These are phyloP conservation scores for Epizoanthus rinbou DNA, from an alignment of 92 coral and sea anemone genomes.

Conservation along the genomic window DNA sequence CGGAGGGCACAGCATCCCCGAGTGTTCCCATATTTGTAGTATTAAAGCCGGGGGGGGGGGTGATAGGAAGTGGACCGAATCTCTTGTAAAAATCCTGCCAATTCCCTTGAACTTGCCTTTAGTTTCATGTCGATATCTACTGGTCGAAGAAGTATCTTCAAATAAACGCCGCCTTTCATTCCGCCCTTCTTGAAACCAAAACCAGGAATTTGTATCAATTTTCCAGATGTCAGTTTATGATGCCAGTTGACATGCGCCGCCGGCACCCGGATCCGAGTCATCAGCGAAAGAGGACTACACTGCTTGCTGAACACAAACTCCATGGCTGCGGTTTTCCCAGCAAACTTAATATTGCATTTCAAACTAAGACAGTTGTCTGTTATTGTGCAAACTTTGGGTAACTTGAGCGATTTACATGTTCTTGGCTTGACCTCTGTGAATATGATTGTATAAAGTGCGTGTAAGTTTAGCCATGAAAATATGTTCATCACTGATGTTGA, in stretches of 20 bases:
- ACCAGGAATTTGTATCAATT: slow-evolving; percentile 11
- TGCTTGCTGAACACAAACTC: slow-evolving; percentile 22
- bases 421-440: slow-evolving; percentile 15
- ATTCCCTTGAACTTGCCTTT: neutral
- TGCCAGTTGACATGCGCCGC: slow-evolving; percentile 2
- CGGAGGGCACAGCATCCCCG: too few species aligned
- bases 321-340: slow-evolving; percentile 39
- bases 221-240: slow-evolving; percentile 7
- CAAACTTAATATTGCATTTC: slow-evolving; percentile 45
- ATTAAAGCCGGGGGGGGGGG: neutral
- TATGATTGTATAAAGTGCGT: neutral
- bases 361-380: slow-evolving; percentile 49
- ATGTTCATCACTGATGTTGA: too few species aligned
- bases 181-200: slow-evolving; percentile 21
- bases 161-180: slow-evolving; percentile 29
- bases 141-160: neutral
- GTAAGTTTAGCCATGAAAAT: neutral
- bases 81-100: too few species aligned
- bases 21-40: neutral
- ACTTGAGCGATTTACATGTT: slow-evolving; percentile 27
- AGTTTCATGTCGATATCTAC: neutral
- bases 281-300: slow-evolving; percentile 22
- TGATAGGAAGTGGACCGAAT: neutral
- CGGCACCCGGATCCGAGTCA: slow-evolving; percentile 7
- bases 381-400: slow-evolving; percentile 52